Evolutionary conservation across 2,888 invertebrate species (phyloP).

Genomic region (Neocrepidodera transversa): DNA sequence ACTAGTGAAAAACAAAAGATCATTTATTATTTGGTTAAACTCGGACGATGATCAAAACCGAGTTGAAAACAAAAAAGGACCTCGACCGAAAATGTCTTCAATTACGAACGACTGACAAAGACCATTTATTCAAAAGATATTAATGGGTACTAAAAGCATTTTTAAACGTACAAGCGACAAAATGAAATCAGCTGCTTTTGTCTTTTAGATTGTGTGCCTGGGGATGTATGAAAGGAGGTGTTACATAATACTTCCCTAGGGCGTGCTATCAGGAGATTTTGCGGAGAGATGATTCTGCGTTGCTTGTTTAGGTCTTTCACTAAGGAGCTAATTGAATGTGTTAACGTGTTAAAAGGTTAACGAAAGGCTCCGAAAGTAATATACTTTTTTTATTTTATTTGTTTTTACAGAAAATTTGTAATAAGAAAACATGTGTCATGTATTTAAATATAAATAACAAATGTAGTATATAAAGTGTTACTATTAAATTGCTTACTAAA

Average conservation of each 20-base stretch:
- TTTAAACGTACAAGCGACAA: constrained; percentile 42
- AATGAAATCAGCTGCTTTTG: constrained; percentile 40
- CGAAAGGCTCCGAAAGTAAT: not conserved
- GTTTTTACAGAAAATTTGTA: no score
- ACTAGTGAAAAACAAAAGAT: constrained; percentile 6
- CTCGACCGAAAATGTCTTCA: constrained; percentile 17
- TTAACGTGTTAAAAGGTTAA: not conserved
- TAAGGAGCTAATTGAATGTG: not conserved
- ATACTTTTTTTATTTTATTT: no score
- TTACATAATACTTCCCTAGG: constrained; percentile 18
- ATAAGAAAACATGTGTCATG: no score
- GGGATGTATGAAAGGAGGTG: constrained; percentile 27
- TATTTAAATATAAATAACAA: no score
- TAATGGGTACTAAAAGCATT: constrained; percentile 45
- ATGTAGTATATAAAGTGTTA: no score
- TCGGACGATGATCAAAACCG: constrained; percentile 12
- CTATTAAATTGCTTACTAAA: no score
- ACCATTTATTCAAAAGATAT: constrained; percentile 35
- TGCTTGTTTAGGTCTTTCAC: constrained; percentile 27
- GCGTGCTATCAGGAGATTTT: constrained; percentile 6
- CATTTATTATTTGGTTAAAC: constrained; percentile 21
- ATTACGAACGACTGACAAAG: constrained; percentile 29
- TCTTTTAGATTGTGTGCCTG: constrained; percentile 26
- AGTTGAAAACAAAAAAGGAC: constrained; percentile 1
- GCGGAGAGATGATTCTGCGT: constrained; percentile 2